These are phyloP conservation scores for Pseudomyrmex cubaensis DNA, from an alignment of 1,140 invertebrate species.

Conservation along the genomic window DNA sequence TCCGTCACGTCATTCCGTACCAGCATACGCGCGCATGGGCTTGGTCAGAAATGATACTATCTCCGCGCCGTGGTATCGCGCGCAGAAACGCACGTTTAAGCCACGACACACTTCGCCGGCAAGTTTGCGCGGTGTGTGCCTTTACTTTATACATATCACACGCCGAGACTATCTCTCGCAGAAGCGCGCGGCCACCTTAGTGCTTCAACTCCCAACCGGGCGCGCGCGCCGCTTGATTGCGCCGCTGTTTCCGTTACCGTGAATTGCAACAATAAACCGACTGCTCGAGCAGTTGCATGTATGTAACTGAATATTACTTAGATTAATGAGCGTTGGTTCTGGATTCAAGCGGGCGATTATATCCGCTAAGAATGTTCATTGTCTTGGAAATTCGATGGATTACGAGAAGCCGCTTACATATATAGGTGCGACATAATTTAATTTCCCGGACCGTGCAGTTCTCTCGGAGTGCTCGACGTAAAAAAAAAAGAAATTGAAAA, in stretches of 20 bases:
- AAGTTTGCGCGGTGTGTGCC: background rate
- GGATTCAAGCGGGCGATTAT: background rate
- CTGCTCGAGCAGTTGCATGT: background rate
- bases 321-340: constrained; percentile 2
- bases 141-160: background rate
- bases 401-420: too few species aligned
- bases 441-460: background rate
- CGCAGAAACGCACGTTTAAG: background rate
- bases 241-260: background rate
- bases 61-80: background rate
- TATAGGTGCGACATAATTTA: background rate
- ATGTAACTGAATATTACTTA: constrained; percentile 12
- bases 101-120: background rate
- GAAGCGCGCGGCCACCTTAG: background rate
- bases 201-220: background rate
- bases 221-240: constrained; percentile 1
- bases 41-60: background rate
- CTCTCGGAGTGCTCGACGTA: background rate
- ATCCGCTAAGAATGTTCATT: background rate
- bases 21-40: background rate
- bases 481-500: background rate
- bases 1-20: background rate
- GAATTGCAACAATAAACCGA: background rate
- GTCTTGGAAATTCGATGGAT: background rate
- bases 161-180: too few species aligned